phyloP scores from a whole-genome alignment of 2,113 vertebrate species.

The Damaliscus lunatus region DNA sequence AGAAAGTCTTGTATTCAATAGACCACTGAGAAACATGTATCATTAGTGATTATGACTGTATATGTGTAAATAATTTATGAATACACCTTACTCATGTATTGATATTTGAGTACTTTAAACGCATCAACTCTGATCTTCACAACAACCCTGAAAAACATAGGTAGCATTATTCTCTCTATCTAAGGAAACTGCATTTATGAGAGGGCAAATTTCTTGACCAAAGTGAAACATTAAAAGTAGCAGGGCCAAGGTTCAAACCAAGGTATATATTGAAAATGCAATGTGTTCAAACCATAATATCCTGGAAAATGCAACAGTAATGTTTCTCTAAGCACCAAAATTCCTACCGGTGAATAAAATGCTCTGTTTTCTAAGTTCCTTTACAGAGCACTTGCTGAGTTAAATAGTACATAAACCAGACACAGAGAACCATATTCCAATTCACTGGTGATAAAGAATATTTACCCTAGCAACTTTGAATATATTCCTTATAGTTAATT shows the following conservation, averaged over 20 bases:
- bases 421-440: not conserved
- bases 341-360: not conserved
- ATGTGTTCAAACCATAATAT: not conserved
- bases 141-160: not conserved
- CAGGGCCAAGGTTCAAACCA: not conserved
- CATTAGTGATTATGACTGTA: not conserved
- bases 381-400: not conserved
- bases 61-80: not conserved
- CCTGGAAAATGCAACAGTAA: not conserved
- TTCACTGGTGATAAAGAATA: not conserved
- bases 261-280: not conserved
- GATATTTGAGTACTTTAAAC: not conserved
- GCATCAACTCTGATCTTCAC: not conserved
- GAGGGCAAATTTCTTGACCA: not conserved
- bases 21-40: not conserved
- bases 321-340: not conserved
- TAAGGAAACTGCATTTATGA: conserved; percentile 5
- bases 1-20: not conserved
- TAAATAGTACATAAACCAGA: not conserved
- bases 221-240: not conserved
- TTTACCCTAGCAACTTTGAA: not conserved
- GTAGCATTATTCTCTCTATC: not conserved
- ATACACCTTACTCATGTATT: not conserved
- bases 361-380: not conserved
- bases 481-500: not conserved